Conservation (phyloP, 2,113 vertebrate genomes). For the Isichthys henryi region DNA sequence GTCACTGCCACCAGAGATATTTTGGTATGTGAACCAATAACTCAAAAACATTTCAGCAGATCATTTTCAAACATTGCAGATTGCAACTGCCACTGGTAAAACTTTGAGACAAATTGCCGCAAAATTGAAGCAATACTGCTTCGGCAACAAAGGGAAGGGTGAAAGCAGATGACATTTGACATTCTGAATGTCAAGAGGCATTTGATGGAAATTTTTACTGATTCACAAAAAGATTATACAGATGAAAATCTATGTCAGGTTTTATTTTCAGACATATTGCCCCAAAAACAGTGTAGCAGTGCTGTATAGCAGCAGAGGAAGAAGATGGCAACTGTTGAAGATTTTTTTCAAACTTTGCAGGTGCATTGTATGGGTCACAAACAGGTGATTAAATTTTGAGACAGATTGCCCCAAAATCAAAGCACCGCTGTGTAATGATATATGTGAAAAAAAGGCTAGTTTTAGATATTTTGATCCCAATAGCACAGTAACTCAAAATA, state of each 20-base stretch:
- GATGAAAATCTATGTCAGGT: neutral
- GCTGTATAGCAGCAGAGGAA: neutral
- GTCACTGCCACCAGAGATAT: neutral
- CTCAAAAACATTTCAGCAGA: neutral
- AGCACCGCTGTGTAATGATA: neutral
- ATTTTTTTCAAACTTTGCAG: neutral
- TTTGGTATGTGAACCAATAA: neutral
- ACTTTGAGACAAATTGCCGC: neutral
- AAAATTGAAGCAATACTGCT: neutral
- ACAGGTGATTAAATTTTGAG: neutral
- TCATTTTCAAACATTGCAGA: neutral
- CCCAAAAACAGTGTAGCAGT: neutral
- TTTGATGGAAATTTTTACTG: neutral
- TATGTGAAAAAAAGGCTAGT: neutral
- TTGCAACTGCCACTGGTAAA: neutral
- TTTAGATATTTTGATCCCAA: neutral
- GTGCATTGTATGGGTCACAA: neutral
- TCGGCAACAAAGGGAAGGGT: neutral
- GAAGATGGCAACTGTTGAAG: neutral
- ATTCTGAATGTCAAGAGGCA: neutral
- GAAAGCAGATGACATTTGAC: neutral
- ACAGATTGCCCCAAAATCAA: neutral
- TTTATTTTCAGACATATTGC: neutral
- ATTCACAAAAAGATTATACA: neutral
- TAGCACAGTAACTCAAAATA: neutral